Evolutionary conservation across 2,113 vertebrate genomes (phyloP), one percentile per base, ranked within the genome.

Genomic region (Quiscalus mexicanus): DNA sequence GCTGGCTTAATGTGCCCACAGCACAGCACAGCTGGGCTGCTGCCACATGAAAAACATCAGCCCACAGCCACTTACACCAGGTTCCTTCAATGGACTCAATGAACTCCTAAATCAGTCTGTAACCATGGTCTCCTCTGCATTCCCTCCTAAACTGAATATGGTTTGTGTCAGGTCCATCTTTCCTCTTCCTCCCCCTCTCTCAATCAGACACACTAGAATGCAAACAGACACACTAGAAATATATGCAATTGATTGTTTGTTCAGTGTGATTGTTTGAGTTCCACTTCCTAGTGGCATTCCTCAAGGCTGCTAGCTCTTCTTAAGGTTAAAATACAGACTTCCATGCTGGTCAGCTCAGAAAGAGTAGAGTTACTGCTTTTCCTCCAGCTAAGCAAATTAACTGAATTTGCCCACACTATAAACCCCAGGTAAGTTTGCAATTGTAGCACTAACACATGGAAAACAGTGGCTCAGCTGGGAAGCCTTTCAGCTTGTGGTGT

Each of bases 381-480:
- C 11, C 63, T 78, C 25, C 44, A 42, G 25, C n/a, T 84, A 65
- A 73, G 52, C 6, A 53, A 85, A 84, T 39, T 6, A 84, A 75
- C 62, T 69, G 52, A 73, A 85, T 81, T 78, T 71, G 76, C n/a
- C n/a, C 80, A 75, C 41, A 23, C 15, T 4, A 2, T 50, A 77
- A 84, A 84, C 23, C 6, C 5, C 49, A 65, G 24, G 33, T 63
- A 9, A 15, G 16, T 63, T 69, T 4, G 3, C 41, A 81, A 21
- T 7, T 77, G 49, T 31, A 50, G 25, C 55, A 58, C 16, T 39
- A 58, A 45, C 15, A 33, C 12, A 24, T 5, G 12, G 50, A 17
- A 64, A 80, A 44, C 0, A 0, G 13, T 45, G 18, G 19, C 9
- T 81, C 49, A 62, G 2, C 28, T 67, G 39, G 31, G n/a, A 89